A percentile compares a stretch with the other conserved stretches of the same genome.
phyloP scores from a whole-genome alignment of 1,140 invertebrate species.

The Drosophila santomea region DNA sequence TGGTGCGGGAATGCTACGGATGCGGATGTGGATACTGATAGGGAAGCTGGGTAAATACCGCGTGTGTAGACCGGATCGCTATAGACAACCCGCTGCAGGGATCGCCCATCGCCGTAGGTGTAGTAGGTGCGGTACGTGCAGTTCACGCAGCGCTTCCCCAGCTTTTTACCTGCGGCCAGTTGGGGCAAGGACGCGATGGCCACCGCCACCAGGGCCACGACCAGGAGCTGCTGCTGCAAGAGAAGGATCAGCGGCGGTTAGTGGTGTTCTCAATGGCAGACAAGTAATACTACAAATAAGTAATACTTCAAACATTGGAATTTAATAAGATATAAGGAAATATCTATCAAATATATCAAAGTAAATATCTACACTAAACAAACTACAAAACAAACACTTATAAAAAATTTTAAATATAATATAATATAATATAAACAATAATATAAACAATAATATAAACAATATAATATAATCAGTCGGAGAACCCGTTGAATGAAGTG shows the following conservation, averaged over 20 bases:
- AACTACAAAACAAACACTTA: no score
- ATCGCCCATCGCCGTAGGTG: constrained; percentile 70
- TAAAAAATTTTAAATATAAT: no score
- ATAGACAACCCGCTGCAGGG: constrained; percentile 71
- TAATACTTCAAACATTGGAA: no score
- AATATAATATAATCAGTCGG: background rate
- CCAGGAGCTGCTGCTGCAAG: constrained; percentile 46
- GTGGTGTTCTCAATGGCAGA: no score
- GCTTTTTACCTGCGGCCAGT: constrained; percentile 64
- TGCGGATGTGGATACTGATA: background rate
- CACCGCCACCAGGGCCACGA: constrained; percentile 54
- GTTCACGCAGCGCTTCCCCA: constrained; percentile 73
- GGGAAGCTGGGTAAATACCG: constrained; percentile 57
- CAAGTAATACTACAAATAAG: no score
- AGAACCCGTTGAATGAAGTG: background rate
- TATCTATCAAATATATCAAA: no score
- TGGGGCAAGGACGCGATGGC: constrained; percentile 46
- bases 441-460: no score
- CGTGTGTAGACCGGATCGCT: constrained; percentile 70
- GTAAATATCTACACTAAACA: no score
- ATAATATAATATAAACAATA: no score
- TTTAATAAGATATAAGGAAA: no score
- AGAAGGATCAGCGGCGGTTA: background rate
- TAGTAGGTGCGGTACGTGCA: constrained; percentile 76
- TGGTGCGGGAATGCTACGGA: constrained; percentile 2